Evolutionary conservation across 2,797 vertebrate genomes (phyloP), one percentile per base, ranked within the genome.

Genomic region (Salmo trutta): DNA sequence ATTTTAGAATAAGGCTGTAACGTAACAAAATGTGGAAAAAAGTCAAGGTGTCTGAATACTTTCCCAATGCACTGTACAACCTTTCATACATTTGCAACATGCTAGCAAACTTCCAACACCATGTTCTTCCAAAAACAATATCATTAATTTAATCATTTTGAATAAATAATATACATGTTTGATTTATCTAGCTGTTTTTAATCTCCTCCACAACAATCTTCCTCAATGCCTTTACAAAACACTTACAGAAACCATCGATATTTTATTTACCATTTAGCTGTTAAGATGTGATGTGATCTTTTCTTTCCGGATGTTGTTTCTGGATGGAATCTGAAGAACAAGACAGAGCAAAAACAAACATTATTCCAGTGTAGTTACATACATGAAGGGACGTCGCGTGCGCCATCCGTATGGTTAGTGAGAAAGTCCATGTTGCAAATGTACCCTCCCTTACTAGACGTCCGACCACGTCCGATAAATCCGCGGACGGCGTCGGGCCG

Each of bases 281-380:
- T 96, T 97, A 85, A 98, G 95, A 88, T 98, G 97, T 47, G 97
- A 93, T 70, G 95, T 95, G 73, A 99, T 94, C 91, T 98, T 99
- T 89, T 99, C 98, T 95, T 99, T 99, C 93, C 98, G 95, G 88
- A 99, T 96, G 90, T 99, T 95, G 91, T 97, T 99, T 94, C 97
- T 96, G 91, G 99, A 99, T 79, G 98, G 98, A 90, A 99, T 99
- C 98, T 99, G 83, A 86, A 84, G 77, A 68, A 59, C 17, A 54
- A 12, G 51, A 52, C 36, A 62, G 29, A 77, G 31, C 5, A 75
- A 4, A 62, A 65, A 8, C 19, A 16, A 8, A 59, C 56, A 59
- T 59, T 5, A 59, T 8, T 59, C 5, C 56, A n/a, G 56, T 36
- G 36, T 36, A 36, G 36, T 17, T 56, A 56, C 53, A 56, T 59